Evolutionary conservation across 2,113 vertebrate species (phyloP).

Genomic region (Pithys albifrons): DNA sequence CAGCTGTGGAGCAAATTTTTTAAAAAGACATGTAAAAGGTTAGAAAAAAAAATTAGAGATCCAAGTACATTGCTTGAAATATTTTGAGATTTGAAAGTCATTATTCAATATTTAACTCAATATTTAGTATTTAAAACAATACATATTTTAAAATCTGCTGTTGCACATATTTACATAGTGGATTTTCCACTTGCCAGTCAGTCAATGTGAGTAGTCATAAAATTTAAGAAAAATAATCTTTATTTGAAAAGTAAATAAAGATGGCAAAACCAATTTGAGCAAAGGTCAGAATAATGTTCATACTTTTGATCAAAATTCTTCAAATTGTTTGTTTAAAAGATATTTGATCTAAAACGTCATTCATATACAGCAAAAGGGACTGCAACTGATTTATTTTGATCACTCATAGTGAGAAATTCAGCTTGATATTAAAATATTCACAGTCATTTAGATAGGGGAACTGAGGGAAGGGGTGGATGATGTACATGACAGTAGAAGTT

Average conservation of each 20-base stretch:
- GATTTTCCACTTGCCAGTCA: background rate
- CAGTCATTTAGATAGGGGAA: background rate
- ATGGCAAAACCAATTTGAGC: background rate
- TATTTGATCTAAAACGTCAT: background rate
- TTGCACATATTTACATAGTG: background rate
- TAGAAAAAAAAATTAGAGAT: background rate
- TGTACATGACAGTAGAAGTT: background rate
- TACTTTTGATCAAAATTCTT: background rate
- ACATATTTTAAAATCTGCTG: background rate
- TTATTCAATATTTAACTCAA: background rate
- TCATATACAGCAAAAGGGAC: background rate
- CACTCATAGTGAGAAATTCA: background rate
- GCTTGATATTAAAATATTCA: background rate
- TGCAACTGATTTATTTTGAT: background rate
- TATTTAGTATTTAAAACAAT: background rate
- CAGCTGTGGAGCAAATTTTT: background rate
- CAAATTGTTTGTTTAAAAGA: background rate
- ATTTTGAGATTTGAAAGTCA: background rate
- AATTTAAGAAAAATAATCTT: background rate
- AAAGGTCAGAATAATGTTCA: background rate
- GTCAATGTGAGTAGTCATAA: background rate
- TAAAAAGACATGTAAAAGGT: background rate
- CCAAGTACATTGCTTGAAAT: background rate
- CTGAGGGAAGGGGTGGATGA: background rate
- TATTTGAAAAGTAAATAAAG: background rate